Evolutionary conservation across 2,113 vertebrate species (phyloP), one percentile per base, ranked within the genome.

Genomic region (Cyanoramphus novaezelandiae): DNA sequence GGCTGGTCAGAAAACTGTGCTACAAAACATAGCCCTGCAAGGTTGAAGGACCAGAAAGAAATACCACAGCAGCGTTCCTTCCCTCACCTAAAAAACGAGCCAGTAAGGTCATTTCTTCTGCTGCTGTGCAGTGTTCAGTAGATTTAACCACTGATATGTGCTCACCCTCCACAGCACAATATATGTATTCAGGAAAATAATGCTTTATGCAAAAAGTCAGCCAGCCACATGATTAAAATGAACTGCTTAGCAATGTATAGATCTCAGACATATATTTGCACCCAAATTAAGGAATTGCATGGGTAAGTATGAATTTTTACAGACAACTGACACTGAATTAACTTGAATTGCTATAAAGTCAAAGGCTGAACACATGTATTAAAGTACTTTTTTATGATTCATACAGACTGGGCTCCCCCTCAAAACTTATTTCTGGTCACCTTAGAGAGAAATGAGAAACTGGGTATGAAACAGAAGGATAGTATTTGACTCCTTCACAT

Each of bases 11-110:
- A 82, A n/a, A 93, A 57, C 65, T 71, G 41, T 18, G 9, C 65
- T 60, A n/a, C 24, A 69, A 64, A 94, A 92, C 87, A 60, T 1
- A 4, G 46, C 65, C 67, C 63, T 68, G 31, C 50, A 85, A 85
- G 70, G 57, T 59, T 91, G 70, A 92, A 88, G 91, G 24, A 76
- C 41, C 44, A 82, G 49, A 37, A 33, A 89, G 70, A 94, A 93
- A 89, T 53, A 88, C 80, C 62, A 87, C 28, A 94, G 78, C 49
- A 91, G 46, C 46, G 33, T 65, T 85, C 46, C 41, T 83, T 65
- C 1, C 0, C 72, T 85, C 67, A 86, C 74, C 81, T 80, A 53
- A 87, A 79, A 47, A 92, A 53, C 70, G 63, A 89, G 74, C 2
- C 67, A 80, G 53, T 37, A 79, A 93, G 62, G 47, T 88, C 7